Conservation (phyloP, 2,113 vertebrate species). For the Conger conger region DNA sequence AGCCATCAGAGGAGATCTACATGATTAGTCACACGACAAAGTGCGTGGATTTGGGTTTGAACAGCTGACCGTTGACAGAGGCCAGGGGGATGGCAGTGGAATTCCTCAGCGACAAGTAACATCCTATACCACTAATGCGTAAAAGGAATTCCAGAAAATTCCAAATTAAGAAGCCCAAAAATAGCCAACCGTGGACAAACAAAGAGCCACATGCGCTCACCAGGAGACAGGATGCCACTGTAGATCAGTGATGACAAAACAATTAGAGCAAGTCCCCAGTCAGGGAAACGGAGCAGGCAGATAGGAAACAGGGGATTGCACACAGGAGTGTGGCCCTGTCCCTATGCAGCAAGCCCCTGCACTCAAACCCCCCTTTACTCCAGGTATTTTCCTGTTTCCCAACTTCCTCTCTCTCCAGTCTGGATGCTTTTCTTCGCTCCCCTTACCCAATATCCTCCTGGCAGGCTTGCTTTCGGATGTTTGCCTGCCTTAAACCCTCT, state of each 20-base stretch:
- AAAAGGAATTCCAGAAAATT: slow-evolving; percentile 51
- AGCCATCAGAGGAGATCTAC: slow-evolving; percentile 29
- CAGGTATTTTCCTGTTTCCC: slow-evolving; percentile 73
- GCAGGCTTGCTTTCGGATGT: slow-evolving; percentile 33
- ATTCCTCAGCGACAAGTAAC: slow-evolving; percentile 57
- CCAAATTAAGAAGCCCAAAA: slow-evolving; percentile 56
- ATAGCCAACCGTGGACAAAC: slow-evolving; percentile 51
- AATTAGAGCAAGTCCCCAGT: not conserved
- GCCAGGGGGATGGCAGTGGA: slow-evolving; percentile 44
- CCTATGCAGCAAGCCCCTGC: slow-evolving; percentile 50
- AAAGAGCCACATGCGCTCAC: slow-evolving; percentile 32
- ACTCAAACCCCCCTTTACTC: slow-evolving; percentile 65
- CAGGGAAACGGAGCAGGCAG: slow-evolving; percentile 7
- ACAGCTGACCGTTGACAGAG: slow-evolving; percentile 37
- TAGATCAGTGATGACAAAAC: not conserved
- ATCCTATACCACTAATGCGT: slow-evolving; percentile 61
- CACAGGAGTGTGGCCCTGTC: slow-evolving; percentile 55
- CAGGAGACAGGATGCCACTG: slow-evolving; percentile 58
- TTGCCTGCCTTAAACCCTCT: slow-evolving; percentile 47
- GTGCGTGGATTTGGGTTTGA: slow-evolving; percentile 35
- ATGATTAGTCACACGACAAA: slow-evolving; percentile 28
- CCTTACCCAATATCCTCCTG: slow-evolving; percentile 63
- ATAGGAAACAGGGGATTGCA: slow-evolving; percentile 57
- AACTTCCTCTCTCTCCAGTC: slow-evolving; percentile 44
- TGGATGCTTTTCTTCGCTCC: slow-evolving; percentile 66